Base-by-base conservation (phyloP, 1,140 invertebrate species). In the Sycophaga agraensis region DNA sequence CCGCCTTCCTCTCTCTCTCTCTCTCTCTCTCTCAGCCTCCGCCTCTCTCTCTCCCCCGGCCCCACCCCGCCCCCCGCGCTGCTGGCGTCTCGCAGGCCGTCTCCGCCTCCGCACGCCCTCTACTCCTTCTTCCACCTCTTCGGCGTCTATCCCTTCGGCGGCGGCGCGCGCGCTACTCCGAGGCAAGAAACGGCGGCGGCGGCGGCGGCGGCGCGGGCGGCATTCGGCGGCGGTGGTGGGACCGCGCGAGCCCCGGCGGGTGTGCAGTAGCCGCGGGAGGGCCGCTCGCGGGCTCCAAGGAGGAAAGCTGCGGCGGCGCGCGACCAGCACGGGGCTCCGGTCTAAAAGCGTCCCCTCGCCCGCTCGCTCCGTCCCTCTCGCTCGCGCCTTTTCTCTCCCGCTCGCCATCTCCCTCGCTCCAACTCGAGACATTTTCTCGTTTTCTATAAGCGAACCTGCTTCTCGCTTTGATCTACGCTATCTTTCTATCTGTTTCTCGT, bases 301-400 rank as follows among this genome's bases (percentile, higher is more conserved):
- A 42, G 19, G 24, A n/a, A 12, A 12, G 16, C n/a, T n/a, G 45
- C n/a, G 24, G 37, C 56, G 19, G 35, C 24, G 42, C 31, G 26
- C 37, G 46, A 54, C 22, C 49, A 31, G n/a, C 28, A 7, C 63
- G 66, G 71, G 61, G 76, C 77, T 78, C 74, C 67, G 77, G 60
- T 79, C 77, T 79, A 79, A 79, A 79, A 79, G 69, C 77, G 77
- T 77, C 77, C 54, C 75, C 59, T 51, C 66, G 68, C 58, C 56
- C 59, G 11, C 22, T 63, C 59, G 64, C 54, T 59, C 62, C 66
- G 62, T 71, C 69, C 65, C 66, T 70, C 63, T 59, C 57, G 64
- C 63, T 60, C 65, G 24, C 22, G 5, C 28, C 5, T 31, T 11
- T 4, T 11, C 28, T 4, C 28, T 11, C 28, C 28, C 5, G 5